Evolutionary conservation across 2,888 invertebrate genomes (phyloP).

Genomic region (Sipha maydis): DNA sequence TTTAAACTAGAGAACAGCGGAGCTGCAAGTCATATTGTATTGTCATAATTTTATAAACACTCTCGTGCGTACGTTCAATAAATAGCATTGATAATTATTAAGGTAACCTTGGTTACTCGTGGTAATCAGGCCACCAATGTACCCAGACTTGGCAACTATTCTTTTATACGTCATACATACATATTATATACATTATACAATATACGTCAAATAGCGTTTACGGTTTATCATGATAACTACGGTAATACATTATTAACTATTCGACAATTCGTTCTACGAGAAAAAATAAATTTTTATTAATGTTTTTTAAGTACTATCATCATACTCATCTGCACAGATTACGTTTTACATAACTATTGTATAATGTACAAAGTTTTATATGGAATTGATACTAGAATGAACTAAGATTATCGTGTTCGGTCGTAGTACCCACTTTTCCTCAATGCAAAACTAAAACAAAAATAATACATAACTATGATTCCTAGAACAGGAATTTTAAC

Average conservation of each 20-base stretch:
- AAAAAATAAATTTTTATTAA: too few species aligned
- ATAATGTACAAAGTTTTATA: background rate
- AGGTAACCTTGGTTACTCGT: background rate
- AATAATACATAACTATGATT: background rate
- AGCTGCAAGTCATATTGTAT: too few species aligned
- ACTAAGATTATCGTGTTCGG: background rate
- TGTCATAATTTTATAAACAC: too few species aligned
- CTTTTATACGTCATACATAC: background rate
- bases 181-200: background rate
- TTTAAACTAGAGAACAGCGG: too few species aligned
- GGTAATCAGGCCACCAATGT: background rate
- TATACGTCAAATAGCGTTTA: background rate
- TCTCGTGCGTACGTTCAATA: background rate
- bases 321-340: background rate
- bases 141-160: background rate
- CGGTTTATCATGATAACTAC: background rate
- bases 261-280: too few species aligned
- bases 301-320: background rate
- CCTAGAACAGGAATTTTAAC: background rate
- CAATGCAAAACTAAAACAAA: background rate
- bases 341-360: background rate
- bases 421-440: background rate
- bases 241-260: background rate
- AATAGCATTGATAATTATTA: background rate
- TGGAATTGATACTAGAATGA: background rate